These are phyloP conservation scores for Coregonus ussuriensis DNA, from an alignment of 2,797 vertebrate species.

Conservation along the genomic window DNA sequence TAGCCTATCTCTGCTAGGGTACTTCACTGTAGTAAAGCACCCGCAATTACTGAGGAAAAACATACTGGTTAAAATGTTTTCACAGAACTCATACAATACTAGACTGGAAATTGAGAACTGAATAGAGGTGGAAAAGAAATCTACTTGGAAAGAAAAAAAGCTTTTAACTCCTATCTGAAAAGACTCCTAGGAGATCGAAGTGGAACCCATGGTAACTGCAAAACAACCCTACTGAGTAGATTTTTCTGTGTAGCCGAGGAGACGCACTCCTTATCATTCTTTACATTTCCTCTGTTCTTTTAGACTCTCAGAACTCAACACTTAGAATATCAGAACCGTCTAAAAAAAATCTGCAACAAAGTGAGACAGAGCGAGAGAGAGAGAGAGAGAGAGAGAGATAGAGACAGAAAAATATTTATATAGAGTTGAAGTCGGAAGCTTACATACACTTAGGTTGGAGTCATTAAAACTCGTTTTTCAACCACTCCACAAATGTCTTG, in stretches of 20 bases:
- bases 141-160: neutral
- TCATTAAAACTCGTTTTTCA: too few species aligned
- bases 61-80: slow-evolving; percentile 1
- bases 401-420: too few species aligned
- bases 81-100: neutral
- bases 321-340: neutral
- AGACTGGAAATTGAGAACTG: neutral
- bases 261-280: neutral
- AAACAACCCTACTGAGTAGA: neutral
- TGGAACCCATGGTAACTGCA: neutral
- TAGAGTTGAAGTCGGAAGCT: too few species aligned
- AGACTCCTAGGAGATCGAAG: neutral
- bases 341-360: neutral
- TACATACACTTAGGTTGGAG: too few species aligned
- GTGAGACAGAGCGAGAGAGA: neutral
- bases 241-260: neutral
- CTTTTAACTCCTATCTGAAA: neutral
- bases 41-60: neutral
- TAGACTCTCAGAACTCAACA: neutral
- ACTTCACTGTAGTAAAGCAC: neutral
- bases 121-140: neutral
- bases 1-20: neutral
- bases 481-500: too few species aligned
- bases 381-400: too few species aligned
- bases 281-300: neutral